These are phyloP conservation scores for Drosophila nannoptera DNA, from an alignment of 1,140 invertebrate species.

Conservation along the genomic window DNA sequence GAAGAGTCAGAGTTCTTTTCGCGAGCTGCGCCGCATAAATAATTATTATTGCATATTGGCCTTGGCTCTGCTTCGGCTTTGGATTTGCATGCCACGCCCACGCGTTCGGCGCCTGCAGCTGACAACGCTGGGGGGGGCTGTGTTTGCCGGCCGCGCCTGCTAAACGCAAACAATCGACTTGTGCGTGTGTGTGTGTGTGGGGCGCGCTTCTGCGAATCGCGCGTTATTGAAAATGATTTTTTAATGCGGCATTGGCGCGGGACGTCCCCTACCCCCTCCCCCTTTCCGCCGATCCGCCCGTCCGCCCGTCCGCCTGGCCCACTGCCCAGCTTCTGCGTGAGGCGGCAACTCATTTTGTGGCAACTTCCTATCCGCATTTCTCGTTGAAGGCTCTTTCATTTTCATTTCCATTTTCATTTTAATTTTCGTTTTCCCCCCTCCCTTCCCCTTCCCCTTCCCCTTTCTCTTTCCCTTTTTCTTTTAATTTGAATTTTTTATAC, in stretches of 20 bases:
- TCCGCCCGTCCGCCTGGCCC: not conserved
- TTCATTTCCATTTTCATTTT: slow-evolving; percentile 7
- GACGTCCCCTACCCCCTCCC: not conserved
- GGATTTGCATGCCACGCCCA: not conserved
- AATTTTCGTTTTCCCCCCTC: slow-evolving; percentile 13
- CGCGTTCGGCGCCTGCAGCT: not conserved
- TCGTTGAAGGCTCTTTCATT: slow-evolving; percentile 1
- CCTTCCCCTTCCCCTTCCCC: not conserved
- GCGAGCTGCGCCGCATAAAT: too few relatives aligned
- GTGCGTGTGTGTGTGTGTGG: slow-evolving; percentile 3
- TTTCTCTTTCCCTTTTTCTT: not conserved
- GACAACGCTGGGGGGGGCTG: not conserved
- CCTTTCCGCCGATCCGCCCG: not conserved
- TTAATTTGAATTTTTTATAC: slow-evolving; percentile 20
- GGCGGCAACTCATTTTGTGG: slow-evolving; percentile 60
- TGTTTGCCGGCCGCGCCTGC: slow-evolving; percentile 12
- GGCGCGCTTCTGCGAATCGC: slow-evolving; percentile 43
- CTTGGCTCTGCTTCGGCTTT: too few relatives aligned
- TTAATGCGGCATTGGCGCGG: slow-evolving; percentile 64
- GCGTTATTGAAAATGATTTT: slow-evolving; percentile 76
- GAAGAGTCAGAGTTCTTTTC: too few relatives aligned
- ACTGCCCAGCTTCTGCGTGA: slow-evolving; percentile 19
- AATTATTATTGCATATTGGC: too few relatives aligned
- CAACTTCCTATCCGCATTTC: slow-evolving; percentile 63
- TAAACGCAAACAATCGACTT: not conserved